phyloP scores from a whole-genome alignment of 1,140 invertebrate genomes.

The Drosophila parabipectinata region DNA sequence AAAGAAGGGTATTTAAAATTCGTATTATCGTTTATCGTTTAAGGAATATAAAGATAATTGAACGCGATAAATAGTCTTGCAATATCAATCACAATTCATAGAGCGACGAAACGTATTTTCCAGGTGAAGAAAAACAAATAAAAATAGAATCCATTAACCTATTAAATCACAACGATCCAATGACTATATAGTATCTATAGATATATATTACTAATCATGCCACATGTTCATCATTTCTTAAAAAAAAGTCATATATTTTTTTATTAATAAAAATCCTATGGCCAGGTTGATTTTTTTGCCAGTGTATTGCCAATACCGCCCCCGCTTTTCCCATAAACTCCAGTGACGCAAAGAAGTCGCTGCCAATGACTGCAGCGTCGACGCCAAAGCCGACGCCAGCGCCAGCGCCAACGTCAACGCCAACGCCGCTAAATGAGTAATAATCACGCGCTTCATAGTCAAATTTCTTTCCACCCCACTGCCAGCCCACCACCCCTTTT shows the following conservation, averaged over 20 bases:
- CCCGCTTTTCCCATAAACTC: constrained; percentile 7
- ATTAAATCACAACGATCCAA: background rate
- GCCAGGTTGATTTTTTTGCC: background rate
- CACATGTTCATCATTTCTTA: too few species aligned
- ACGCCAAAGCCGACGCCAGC: constrained; percentile 6
- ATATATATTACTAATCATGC: too few species aligned
- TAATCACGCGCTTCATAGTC: constrained; percentile 47
- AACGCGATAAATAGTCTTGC: background rate
- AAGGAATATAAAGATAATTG: background rate
- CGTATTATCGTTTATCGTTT: background rate
- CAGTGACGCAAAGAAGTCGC: constrained; percentile 41
- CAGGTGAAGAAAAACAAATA: background rate
- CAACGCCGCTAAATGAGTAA: constrained; percentile 53
- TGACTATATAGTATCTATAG: too few species aligned
- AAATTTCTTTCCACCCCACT: constrained; percentile 1
- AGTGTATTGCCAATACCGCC: background rate
- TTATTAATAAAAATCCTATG: too few species aligned
- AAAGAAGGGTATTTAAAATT: background rate
- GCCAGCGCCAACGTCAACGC: background rate
- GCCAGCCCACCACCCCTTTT: background rate
- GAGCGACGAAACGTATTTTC: background rate
- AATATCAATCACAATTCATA: too few species aligned
- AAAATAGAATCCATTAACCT: constrained; percentile 1
- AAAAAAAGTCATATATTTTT: too few species aligned
- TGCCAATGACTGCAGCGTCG: background rate